Conservation (phyloP, 2,113 vertebrate genomes). For the Argyrosomus japonicus region DNA sequence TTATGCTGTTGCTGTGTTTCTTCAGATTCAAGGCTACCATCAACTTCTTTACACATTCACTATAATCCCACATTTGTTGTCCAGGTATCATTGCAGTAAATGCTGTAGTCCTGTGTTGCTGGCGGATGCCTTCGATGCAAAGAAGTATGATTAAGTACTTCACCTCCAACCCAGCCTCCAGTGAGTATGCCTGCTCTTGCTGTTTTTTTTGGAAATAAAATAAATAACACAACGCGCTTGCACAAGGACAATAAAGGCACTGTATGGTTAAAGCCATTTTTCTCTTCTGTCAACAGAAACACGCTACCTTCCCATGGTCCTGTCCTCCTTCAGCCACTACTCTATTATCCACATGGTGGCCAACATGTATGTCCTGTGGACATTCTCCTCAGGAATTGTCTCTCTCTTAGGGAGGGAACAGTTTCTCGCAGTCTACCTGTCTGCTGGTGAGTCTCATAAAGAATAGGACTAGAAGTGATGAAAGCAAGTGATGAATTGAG, state of each 20-base stretch:
- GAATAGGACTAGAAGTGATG: neutral
- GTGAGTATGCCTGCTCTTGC: constrained; percentile 83
- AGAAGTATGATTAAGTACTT: constrained; percentile 94
- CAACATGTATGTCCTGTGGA: constrained; percentile 99
- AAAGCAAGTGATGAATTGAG: no score
- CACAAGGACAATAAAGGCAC: neutral
- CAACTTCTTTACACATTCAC: neutral
- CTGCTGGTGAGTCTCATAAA: constrained; percentile 87
- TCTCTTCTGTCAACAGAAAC: constrained; percentile 80
- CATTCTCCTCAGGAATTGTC: constrained; percentile 94
- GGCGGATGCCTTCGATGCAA: constrained; percentile 92
- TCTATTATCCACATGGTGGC: constrained; percentile 94
- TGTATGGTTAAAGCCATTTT: neutral
- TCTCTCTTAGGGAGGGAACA: constrained; percentile 94
- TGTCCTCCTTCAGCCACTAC: constrained; percentile 96
- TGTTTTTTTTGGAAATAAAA: neutral
- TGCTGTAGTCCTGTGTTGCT: constrained; percentile 91
- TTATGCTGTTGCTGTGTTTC: neutral
- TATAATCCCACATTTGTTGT: neutral
- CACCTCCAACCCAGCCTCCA: constrained; percentile 94
- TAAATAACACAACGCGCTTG: neutral
- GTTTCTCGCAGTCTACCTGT: constrained; percentile 95
- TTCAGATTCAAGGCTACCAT: neutral
- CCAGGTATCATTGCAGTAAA: constrained; percentile 95
- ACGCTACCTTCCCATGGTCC: constrained; percentile 93